Evolutionary conservation across 2,797 vertebrate genomes (phyloP).

Genomic region (Picus viridis): DNA sequence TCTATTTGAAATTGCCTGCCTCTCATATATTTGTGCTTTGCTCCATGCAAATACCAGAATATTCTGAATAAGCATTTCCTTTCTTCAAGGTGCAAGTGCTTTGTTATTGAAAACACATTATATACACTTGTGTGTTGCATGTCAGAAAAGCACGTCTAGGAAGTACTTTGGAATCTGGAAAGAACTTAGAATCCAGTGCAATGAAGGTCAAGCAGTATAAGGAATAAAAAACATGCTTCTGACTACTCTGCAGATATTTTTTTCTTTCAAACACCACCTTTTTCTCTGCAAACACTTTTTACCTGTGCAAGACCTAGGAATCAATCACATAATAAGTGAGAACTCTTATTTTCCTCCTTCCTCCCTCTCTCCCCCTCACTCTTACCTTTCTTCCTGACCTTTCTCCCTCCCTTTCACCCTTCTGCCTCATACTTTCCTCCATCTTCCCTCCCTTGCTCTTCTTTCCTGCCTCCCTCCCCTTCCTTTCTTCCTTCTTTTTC

Average conservation of each 20-base stretch:
- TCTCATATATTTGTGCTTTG: not conserved
- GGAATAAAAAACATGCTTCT: not conserved
- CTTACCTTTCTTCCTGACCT: rapidly evolving
- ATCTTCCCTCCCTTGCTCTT: rapidly evolving
- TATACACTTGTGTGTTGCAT: not conserved
- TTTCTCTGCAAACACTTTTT: not conserved
- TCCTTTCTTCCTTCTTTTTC: rapidly evolving
- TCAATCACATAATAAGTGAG: not conserved
- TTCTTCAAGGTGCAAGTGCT: not conserved
- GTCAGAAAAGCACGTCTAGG: not conserved
- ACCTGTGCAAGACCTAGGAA: not conserved
- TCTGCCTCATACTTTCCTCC: too few relatives aligned
- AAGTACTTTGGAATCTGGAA: not conserved
- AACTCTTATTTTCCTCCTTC: not conserved
- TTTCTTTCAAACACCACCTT: not conserved
- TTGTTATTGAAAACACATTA: not conserved
- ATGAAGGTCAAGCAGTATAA: not conserved
- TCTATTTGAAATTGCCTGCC: not conserved
- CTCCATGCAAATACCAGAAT: not conserved
- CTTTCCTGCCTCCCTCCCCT: rapidly evolving
- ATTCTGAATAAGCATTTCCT: constrained; percentile 13
- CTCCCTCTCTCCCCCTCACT: rapidly evolving
- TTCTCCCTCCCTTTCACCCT: too few relatives aligned
- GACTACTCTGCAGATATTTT: not conserved
- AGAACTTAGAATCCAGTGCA: not conserved